Percentiles rank a stretch among this genome's conserved stretches.
Evolutionary conservation across 2,113 vertebrate species (phyloP).

Genomic region (Garra rufa): DNA sequence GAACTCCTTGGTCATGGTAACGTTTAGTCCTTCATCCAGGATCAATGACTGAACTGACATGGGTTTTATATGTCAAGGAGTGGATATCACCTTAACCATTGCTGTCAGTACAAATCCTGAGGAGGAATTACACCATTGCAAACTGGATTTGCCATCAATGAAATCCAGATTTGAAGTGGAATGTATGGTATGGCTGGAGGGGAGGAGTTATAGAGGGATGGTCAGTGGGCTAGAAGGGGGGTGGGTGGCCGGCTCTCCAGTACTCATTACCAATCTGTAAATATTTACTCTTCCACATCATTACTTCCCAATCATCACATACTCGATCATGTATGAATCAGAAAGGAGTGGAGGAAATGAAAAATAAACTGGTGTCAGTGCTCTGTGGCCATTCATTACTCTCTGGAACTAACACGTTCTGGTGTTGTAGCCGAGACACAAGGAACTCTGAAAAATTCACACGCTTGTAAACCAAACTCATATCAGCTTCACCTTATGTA

Average conservation of each 20-base stretch:
- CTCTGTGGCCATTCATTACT: neutral
- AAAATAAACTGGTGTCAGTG: constrained; percentile 32
- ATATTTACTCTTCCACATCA: constrained; percentile 62
- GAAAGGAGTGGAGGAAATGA: constrained; percentile 47
- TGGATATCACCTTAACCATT: constrained; percentile 27
- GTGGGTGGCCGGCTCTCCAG: constrained; percentile 37
- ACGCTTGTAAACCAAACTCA: neutral
- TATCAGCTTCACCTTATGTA: neutral
- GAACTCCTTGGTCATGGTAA: constrained; percentile 12
- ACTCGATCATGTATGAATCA: constrained; percentile 51
- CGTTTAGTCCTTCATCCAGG: constrained; percentile 11
- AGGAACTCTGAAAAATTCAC: neutral
- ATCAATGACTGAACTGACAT: constrained; percentile 13
- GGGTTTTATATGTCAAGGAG: constrained; percentile 15
- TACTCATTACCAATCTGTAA: constrained; percentile 60
- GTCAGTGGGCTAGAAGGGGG: constrained; percentile 21
- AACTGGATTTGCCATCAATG: constrained; percentile 52
- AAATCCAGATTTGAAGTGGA: constrained; percentile 55
- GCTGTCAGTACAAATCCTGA: constrained; percentile 26
- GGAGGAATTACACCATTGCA: constrained; percentile 40
- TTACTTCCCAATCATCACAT: constrained; percentile 58
- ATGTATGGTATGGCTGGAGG: constrained; percentile 54
- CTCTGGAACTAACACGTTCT: neutral
- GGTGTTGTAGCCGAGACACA: neutral
- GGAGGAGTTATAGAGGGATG: constrained; percentile 48